Conservation (phyloP, 2,113 vertebrate species). For the Channa maculata region DNA sequence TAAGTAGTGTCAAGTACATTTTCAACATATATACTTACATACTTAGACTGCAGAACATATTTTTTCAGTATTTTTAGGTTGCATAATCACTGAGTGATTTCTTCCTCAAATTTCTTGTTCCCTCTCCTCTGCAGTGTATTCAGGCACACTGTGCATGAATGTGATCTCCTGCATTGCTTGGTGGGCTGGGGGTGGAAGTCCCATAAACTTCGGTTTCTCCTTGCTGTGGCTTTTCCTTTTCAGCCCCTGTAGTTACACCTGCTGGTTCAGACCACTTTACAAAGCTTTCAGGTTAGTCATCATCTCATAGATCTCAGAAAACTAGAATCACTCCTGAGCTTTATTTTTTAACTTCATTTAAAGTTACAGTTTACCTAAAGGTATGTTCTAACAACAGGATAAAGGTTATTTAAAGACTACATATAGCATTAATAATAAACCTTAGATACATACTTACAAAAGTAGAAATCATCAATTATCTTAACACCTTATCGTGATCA, state of each 20-base stretch:
- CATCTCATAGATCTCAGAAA: background rate
- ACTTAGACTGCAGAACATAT: no score
- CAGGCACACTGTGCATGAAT: constrained; percentile 86
- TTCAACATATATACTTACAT: background rate
- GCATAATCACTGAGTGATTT: no score
- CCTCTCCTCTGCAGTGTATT: constrained; percentile 87
- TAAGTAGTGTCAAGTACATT: constrained; percentile 74
- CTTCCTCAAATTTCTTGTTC: background rate
- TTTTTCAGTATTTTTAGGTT: no score
- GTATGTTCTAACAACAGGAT: no score
- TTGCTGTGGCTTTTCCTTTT: constrained; percentile 93
- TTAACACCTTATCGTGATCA: no score
- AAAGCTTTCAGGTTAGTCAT: constrained; percentile 92
- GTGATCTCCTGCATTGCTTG: constrained; percentile 92
- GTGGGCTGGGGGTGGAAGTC: constrained; percentile 88
- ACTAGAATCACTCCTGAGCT: background rate
- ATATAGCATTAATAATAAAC: no score
- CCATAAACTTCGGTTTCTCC: constrained; percentile 89
- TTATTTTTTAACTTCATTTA: background rate
- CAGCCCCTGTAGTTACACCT: constrained; percentile 91
- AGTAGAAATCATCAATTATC: no score
- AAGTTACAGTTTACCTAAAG: no score
- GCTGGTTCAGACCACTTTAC: constrained; percentile 95
- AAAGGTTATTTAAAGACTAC: no score
- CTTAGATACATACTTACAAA: no score